These are phyloP conservation scores for Xylocopa sonorina DNA, from an alignment of 1,140 invertebrate genomes.

Conservation along the genomic window DNA sequence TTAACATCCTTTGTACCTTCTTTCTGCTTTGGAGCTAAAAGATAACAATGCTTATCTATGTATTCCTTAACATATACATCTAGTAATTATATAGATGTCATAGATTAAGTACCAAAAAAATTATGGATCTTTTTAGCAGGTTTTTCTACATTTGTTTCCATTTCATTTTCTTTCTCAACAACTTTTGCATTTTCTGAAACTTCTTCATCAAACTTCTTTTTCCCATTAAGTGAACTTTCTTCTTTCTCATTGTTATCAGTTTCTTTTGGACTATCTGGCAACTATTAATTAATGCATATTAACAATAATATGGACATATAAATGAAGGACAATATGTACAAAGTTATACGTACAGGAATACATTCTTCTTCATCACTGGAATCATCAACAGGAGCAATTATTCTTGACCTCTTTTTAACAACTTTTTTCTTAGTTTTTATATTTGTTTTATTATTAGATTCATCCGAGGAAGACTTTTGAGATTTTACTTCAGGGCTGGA, in stretches of 20 bases:
- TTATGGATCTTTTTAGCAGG: conserved; percentile 50
- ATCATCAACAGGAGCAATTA: conserved; percentile 64
- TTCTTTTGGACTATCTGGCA: conserved; percentile 53
- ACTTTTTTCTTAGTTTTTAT: neutral
- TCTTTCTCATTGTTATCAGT: conserved; percentile 12
- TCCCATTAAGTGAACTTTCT: neutral
- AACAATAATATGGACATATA: conserved; percentile 14
- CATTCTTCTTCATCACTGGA: conserved; percentile 74
- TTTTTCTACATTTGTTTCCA: conserved; percentile 19
- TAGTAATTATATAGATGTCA: neutral
- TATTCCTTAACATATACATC: neutral
- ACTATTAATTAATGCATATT: conserved; percentile 40
- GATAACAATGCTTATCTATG: neutral
- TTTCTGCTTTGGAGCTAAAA: conserved; percentile 65
- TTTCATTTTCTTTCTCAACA: neutral
- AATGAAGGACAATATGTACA: conserved; percentile 6
- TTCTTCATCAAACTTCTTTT: neutral
- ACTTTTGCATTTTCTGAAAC: neutral
- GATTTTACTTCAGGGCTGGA: neutral
- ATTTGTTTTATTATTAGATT: neutral
- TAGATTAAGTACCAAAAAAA: conserved; percentile 61
- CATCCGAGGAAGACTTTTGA: conserved; percentile 5
- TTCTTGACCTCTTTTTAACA: conserved; percentile 54
- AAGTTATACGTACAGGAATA: conserved; percentile 62
- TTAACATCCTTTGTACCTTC: conserved; percentile 31